These are phyloP conservation scores for Rhopalosiphum nymphaeae DNA, from an alignment of 2,888 invertebrate genomes.

Conservation along the genomic window DNA sequence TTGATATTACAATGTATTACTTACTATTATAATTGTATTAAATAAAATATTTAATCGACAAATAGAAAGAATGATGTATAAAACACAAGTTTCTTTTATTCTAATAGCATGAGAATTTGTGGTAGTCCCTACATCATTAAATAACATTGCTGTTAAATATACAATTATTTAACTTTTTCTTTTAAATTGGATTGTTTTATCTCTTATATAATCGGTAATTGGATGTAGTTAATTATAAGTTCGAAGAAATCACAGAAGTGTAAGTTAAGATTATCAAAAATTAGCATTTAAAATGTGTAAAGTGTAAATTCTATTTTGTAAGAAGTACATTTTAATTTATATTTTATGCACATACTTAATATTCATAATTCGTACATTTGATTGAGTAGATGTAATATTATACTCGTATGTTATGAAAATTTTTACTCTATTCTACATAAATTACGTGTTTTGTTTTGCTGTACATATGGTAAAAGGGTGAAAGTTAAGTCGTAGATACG, in stretches of 20 bases:
- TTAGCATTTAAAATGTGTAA: neutral
- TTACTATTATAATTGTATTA: neutral
- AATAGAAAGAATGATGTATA: neutral
- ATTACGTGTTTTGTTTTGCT: neutral
- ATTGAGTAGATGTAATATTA: neutral
- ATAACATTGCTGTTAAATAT: neutral
- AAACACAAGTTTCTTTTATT: neutral
- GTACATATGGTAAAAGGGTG: neutral
- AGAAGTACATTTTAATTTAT: neutral
- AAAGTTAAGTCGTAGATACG: neutral
- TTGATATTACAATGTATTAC: neutral
- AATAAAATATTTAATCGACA: neutral
- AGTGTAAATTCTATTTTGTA: neutral
- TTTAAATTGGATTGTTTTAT: slow-evolving; percentile 1
- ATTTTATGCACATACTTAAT: neutral
- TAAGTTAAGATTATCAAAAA: neutral
- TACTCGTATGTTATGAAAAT: neutral
- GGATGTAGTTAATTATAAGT: neutral
- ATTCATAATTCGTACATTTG: neutral
- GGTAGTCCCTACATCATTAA: neutral
- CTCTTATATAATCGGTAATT: neutral
- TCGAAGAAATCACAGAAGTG: neutral
- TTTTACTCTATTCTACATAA: neutral
- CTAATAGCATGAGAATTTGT: slow-evolving; percentile 14
- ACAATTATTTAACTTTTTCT: slow-evolving; percentile 18